Percentiles rank a stretch among this genome's conserved stretches.
Conservation (phyloP, 1,140 invertebrate species). For the Cydia splendana region DNA sequence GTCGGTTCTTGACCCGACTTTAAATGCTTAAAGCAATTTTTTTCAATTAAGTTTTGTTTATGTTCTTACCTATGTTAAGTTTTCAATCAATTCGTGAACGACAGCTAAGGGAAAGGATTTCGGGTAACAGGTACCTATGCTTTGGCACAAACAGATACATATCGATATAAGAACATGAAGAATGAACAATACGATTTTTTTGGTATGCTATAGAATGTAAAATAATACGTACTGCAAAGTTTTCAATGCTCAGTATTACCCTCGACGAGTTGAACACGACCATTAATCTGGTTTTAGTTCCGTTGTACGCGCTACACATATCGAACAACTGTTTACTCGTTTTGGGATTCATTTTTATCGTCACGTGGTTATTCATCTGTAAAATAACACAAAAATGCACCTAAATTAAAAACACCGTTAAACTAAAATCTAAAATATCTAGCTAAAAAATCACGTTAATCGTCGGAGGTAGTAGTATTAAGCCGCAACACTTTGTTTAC, state of each 20-base stretch:
- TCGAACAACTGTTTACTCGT: conserved; percentile 60
- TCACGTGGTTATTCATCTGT: conserved; percentile 60
- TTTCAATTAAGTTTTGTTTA: too few species aligned
- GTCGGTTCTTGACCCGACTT: too few species aligned
- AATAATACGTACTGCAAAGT: conserved; percentile 58
- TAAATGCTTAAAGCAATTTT: too few species aligned
- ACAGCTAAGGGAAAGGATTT: too few species aligned
- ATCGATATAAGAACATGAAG: not conserved
- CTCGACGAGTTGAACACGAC: conserved; percentile 64
- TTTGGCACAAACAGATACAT: not conserved
- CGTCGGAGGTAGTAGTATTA: too few species aligned
- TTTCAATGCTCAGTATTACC: conserved; percentile 59
- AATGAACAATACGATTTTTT: not conserved
- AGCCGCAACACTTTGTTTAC: too few species aligned
- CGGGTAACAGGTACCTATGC: too few species aligned
- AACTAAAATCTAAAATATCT: not conserved
- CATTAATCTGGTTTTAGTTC: conserved; percentile 42
- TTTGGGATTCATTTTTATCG: conserved; percentile 36
- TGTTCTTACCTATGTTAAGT: too few species aligned
- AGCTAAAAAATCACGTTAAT: too few species aligned
- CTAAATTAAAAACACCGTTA: not conserved
- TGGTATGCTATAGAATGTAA: not conserved
- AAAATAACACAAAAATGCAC: conserved; percentile 5
- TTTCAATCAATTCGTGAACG: too few species aligned
- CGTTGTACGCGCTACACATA: conserved; percentile 50